Percentiles rank a stretch among this genome's conserved stretches.
phyloP scores from a whole-genome alignment of 2,888 invertebrate species.

The Chromoteleia sp. region DNA sequence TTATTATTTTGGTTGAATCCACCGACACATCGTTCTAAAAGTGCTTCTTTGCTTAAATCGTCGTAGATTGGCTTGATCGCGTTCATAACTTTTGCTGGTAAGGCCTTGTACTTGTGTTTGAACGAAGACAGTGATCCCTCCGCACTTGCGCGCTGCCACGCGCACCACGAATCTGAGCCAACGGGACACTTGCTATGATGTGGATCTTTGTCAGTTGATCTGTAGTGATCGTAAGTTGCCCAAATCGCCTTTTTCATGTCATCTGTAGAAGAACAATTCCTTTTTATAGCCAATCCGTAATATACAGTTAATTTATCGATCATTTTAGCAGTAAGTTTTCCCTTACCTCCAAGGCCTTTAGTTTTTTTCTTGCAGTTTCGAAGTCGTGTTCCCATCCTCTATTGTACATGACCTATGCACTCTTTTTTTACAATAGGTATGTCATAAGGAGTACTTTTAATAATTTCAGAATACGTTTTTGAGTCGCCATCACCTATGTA shows the following conservation, averaged over 20 bases:
- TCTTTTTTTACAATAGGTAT: slow-evolving; percentile 19
- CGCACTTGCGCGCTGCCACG: slow-evolving; percentile 37
- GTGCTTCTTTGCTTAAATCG: slow-evolving; percentile 40
- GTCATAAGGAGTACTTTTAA: slow-evolving; percentile 17
- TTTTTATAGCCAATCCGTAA: slow-evolving; percentile 19
- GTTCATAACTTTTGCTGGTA: slow-evolving; percentile 37
- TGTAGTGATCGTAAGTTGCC: slow-evolving; percentile 23
- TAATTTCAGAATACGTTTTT: slow-evolving; percentile 13
- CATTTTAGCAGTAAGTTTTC: slow-evolving; percentile 26
- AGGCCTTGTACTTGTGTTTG: slow-evolving; percentile 22
- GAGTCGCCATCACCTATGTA: slow-evolving; percentile 25
- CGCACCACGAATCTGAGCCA: slow-evolving; percentile 32
- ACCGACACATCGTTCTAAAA: slow-evolving; percentile 56
- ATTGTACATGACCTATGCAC: slow-evolving; percentile 23
- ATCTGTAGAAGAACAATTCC: slow-evolving; percentile 16
- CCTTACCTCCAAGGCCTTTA: slow-evolving; percentile 19
- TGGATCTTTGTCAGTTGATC: slow-evolving; percentile 15
- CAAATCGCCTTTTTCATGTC: slow-evolving; percentile 14
- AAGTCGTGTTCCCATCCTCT: slow-evolving; percentile 21
- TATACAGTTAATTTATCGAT: slow-evolving; percentile 26
- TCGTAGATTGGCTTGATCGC: slow-evolving; percentile 50
- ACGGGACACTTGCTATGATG: slow-evolving; percentile 11
- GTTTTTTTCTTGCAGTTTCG: slow-evolving; percentile 19
- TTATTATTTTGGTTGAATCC: slow-evolving; percentile 59
- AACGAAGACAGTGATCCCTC: slow-evolving; percentile 14